A percentile compares a stretch with the other conserved stretches of the same genome.
Conservation (phyloP, 1,140 invertebrate genomes). For the Papilio polytes region DNA sequence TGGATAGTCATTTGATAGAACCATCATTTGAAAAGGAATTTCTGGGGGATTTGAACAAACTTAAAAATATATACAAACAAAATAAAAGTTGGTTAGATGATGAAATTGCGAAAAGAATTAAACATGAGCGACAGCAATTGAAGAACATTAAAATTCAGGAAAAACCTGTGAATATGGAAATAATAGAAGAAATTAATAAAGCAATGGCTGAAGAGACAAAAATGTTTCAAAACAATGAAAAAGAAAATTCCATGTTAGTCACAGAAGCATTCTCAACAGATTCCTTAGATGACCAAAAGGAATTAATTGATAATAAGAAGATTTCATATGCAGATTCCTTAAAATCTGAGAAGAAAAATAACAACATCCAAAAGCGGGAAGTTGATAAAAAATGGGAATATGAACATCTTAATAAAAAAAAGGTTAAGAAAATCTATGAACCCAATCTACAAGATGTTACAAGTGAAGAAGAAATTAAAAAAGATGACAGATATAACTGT, state of each 20-base stretch:
- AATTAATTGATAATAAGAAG: constrained; percentile 29
- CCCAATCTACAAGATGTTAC: constrained; percentile 42
- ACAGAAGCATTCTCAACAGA: constrained; percentile 4
- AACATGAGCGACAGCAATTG: constrained; percentile 57
- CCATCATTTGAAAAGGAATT: constrained; percentile 67
- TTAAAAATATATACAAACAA: constrained; percentile 69
- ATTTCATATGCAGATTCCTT: constrained; percentile 57
- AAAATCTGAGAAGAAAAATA: constrained; percentile 52
- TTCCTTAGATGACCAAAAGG: constrained; percentile 3
- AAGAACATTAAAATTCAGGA: constrained; percentile 52
- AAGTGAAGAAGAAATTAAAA: constrained; percentile 68
- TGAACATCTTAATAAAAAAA: constrained; percentile 51
- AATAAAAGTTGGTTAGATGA: constrained; percentile 74
- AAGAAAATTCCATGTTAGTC: neutral
- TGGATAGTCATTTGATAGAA: constrained; percentile 51
- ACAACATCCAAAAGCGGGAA: constrained; percentile 46
- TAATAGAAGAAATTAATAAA: constrained; percentile 46
- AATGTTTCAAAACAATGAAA: constrained; percentile 17
- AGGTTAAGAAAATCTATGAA: constrained; percentile 49
- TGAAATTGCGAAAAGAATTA: constrained; percentile 64
- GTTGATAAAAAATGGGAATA: constrained; percentile 39
- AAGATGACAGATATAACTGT: constrained; percentile 68
- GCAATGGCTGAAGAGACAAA: neutral
- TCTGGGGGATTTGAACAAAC: constrained; percentile 63
- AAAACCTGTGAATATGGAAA: constrained; percentile 41